Percentiles rank a stretch among this genome's conserved stretches.
phyloP scores from a whole-genome alignment of 2,797 vertebrate species.

The Crypturellus tataupa region DNA sequence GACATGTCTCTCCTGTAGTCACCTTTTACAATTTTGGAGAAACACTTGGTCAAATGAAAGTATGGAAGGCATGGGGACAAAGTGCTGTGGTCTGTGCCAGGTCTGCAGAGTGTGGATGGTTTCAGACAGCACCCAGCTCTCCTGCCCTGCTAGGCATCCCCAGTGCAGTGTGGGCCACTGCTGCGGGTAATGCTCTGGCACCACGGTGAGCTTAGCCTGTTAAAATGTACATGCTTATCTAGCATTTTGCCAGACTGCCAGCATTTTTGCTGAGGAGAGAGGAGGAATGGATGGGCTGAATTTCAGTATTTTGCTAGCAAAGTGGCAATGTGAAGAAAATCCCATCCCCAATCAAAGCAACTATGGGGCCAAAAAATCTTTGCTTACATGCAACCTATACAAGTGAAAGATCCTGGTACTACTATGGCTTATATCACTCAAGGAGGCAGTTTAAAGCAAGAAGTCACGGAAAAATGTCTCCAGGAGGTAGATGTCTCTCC shows the following conservation, averaged over 20 bases:
- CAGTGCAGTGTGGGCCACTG: not conserved
- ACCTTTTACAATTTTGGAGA: not conserved
- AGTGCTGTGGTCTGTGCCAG: not conserved
- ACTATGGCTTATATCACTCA: not conserved
- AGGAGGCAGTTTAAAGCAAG: not conserved
- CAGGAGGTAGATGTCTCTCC: not conserved
- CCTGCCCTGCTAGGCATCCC: not conserved
- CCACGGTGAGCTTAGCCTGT: not conserved
- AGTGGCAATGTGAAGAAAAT: not conserved
- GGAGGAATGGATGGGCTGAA: not conserved
- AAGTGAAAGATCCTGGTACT: not conserved
- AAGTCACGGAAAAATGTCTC: not conserved
- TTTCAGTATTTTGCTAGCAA: not conserved
- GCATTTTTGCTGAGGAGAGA: not conserved
- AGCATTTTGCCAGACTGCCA: not conserved
- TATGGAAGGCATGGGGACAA: too few species aligned
- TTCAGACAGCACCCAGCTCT: not conserved
- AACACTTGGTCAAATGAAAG: not conserved
- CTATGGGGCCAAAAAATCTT: not conserved
- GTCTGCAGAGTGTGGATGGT: not conserved
- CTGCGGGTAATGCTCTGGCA: slow-evolving; percentile 36
- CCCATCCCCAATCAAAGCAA: not conserved
- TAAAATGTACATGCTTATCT: not conserved
- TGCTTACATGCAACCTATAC: not conserved
- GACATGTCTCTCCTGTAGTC: not conserved